phyloP scores from a whole-genome alignment of 2,113 vertebrate genomes.

The Blennius ocellaris region DNA sequence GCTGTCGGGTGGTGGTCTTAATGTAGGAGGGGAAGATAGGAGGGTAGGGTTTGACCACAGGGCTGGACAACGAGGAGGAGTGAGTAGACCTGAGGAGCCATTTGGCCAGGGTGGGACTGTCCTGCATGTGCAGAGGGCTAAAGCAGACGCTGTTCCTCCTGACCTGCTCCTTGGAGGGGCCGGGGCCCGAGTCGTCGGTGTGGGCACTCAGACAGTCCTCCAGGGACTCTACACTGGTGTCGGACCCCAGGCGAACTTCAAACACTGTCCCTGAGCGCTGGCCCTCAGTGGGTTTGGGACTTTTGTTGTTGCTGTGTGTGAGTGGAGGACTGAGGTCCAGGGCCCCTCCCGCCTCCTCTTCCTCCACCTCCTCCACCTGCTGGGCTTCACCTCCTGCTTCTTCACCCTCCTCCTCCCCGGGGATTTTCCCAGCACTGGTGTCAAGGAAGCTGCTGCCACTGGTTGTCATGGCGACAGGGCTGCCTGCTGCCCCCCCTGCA shows the following conservation, averaged over 20 bases:
- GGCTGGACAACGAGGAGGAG: slow-evolving; percentile 37
- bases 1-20: slow-evolving; percentile 95
- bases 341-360: neutral
- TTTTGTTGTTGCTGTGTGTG: slow-evolving; percentile 26
- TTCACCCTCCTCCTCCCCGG: slow-evolving; percentile 25
- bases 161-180: slow-evolving; percentile 13
- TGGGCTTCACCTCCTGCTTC: slow-evolving; percentile 11
- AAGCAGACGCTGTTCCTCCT: slow-evolving; percentile 69
- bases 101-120: slow-evolving; percentile 82
- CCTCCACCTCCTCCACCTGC: slow-evolving; percentile 30
- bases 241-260: slow-evolving; percentile 44
- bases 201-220: slow-evolving; percentile 51
- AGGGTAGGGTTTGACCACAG: slow-evolving; percentile 86
- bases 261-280: slow-evolving; percentile 41
- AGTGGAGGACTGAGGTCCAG: slow-evolving; percentile 1
- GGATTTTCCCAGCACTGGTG: slow-evolving; percentile 52
- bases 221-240: slow-evolving; percentile 68
- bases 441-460: slow-evolving; percentile 63
- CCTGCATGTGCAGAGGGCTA: slow-evolving; percentile 55
- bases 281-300: slow-evolving; percentile 32
- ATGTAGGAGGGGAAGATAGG: slow-evolving; percentile 92
- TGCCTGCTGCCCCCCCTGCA: slow-evolving; percentile 45
- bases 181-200: neutral
- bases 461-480: slow-evolving; percentile 69
- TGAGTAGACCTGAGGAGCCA: slow-evolving; percentile 81